Conservation (phyloP, 2,888 invertebrate genomes). For the Gastracanthus pulcherrimus region DNA sequence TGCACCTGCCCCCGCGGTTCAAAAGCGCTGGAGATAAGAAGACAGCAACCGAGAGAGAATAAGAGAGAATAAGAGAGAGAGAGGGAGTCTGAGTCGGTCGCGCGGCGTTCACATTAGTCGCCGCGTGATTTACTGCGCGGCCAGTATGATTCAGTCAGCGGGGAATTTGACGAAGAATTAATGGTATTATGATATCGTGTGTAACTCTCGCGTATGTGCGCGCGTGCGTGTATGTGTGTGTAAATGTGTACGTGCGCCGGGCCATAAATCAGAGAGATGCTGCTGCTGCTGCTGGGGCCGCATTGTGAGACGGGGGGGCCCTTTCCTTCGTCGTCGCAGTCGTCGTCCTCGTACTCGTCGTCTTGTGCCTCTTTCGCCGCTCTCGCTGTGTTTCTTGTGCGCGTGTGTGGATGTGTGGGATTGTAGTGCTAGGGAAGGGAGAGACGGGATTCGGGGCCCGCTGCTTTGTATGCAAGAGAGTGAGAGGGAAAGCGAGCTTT, state of each 20-base stretch:
- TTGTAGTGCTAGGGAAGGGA: too few relatives aligned
- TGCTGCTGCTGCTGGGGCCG: too few relatives aligned
- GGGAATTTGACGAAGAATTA: slow-evolving; percentile 78
- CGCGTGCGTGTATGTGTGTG: too few relatives aligned
- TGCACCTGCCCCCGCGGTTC: slow-evolving; percentile 74
- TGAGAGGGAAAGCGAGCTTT: slow-evolving; percentile 24
- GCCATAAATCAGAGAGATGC: slow-evolving; percentile 78
- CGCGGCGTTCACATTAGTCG: slow-evolving; percentile 75
- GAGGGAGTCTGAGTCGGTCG: slow-evolving; percentile 49
- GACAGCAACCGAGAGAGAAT: not conserved
- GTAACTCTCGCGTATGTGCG: too few relatives aligned
- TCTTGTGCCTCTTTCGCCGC: slow-evolving; percentile 63
- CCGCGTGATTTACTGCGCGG: slow-evolving; percentile 75
- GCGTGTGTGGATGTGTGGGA: not conserved
- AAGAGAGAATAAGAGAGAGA: slow-evolving; percentile 34
- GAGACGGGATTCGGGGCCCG: not conserved
- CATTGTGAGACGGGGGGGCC: slow-evolving; percentile 75
- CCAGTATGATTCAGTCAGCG: slow-evolving; percentile 77
- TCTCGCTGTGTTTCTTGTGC: not conserved
- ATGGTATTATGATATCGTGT: slow-evolving; percentile 78
- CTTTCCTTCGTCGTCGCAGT: slow-evolving; percentile 43
- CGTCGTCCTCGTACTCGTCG: slow-evolving; percentile 67
- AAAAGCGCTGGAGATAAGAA: too few relatives aligned
- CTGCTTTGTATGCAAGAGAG: not conserved
- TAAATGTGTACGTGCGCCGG: slow-evolving; percentile 76